Conservation (phyloP, 2,888 invertebrate genomes). For the Leptothorax acervorum region DNA sequence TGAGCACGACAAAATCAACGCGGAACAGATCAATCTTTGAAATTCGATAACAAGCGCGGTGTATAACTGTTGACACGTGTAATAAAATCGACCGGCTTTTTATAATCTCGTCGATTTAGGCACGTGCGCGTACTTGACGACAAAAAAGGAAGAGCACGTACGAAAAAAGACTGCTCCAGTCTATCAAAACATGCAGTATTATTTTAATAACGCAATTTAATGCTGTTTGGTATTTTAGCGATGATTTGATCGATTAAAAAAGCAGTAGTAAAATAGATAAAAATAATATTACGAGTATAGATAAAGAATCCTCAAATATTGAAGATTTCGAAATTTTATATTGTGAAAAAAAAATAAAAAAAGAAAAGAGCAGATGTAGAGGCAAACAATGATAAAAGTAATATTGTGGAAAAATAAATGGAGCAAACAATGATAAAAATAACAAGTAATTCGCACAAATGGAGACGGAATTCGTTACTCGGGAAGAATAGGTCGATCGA, state of each 20-base stretch:
- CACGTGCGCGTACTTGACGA: conserved; percentile 15
- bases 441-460: conserved; percentile 2
- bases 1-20: background rate
- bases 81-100: conserved; percentile 19
- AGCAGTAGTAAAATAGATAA: background rate
- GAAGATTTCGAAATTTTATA: background rate
- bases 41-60: conserved; percentile 30
- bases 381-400: background rate
- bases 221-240: background rate
- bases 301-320: background rate
- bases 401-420: conserved; percentile 4
- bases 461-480: conserved; percentile 32
- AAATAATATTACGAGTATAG: background rate
- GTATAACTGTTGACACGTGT: background rate
- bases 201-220: conserved; percentile 7
- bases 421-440: conserved; percentile 13
- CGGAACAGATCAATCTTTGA: conserved; percentile 40
- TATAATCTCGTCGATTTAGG: conserved; percentile 2
- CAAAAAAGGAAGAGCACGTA: background rate
- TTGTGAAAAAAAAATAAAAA: background rate
- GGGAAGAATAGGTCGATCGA: conserved; percentile 20
- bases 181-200: background rate
- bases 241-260: background rate
- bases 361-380: background rate
- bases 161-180: background rate